Evolutionary conservation across 2,113 vertebrate species (phyloP).

Genomic region (Boleophthalmus pectinirostris): DNA sequence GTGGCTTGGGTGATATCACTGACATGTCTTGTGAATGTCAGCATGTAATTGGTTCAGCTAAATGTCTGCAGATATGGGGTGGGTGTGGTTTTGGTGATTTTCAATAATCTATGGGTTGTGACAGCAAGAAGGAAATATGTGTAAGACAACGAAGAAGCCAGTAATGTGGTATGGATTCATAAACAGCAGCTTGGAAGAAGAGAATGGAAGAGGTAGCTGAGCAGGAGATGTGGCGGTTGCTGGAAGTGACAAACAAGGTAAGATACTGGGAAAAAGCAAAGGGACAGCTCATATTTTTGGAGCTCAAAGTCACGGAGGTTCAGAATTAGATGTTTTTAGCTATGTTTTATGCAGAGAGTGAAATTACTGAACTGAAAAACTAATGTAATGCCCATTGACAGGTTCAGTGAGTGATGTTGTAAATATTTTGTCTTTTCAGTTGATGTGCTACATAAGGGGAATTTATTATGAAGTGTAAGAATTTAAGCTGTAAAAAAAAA

Average conservation of each 20-base stretch:
- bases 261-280: background rate
- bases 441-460: background rate
- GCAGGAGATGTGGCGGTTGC: background rate
- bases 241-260: background rate
- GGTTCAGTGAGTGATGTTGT: too few relatives aligned
- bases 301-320: background rate
- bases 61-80: slow-evolving; percentile 34
- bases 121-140: background rate
- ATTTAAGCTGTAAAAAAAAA: background rate
- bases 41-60: slow-evolving; percentile 66
- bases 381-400: background rate
- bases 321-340: background rate
- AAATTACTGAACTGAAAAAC: background rate
- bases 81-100: slow-evolving; percentile 30
- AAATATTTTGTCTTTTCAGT: background rate
- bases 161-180: background rate
- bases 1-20: slow-evolving; percentile 31
- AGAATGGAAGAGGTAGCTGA: background rate
- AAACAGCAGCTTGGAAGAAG: background rate
- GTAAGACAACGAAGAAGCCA: background rate
- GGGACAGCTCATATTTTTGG: background rate
- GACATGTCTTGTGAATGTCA: slow-evolving; percentile 67
- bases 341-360: background rate
- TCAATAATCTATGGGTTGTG: slow-evolving; percentile 41
- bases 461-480: background rate